Percentiles rank a stretch among this genome's conserved stretches.
phyloP scores from a whole-genome alignment of 2,888 invertebrate species.

The Odontocolon sp. region DNA sequence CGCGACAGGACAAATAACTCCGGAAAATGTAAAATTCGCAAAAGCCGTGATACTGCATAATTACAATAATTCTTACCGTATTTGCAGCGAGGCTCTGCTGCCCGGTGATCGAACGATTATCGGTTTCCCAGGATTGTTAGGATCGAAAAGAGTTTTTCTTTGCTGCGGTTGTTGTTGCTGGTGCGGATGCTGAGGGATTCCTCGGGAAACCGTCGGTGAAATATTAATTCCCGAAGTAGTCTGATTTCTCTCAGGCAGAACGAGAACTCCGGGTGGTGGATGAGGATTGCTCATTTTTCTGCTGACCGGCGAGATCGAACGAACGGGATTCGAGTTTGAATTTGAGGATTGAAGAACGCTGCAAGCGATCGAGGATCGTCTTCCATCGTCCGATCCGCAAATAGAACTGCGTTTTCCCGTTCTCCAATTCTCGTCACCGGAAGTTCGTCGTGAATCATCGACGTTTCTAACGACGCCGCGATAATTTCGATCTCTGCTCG shows the following conservation, averaged over 20 bases:
- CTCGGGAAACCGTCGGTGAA: conserved; percentile 64
- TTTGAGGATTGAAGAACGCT: conserved; percentile 67
- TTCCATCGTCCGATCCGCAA: conserved; percentile 77
- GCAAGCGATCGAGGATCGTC: conserved; percentile 64
- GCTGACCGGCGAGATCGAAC: conserved; percentile 63
- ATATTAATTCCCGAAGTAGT: conserved; percentile 28
- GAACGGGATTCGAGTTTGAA: conserved; percentile 63
- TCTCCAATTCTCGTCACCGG: conserved; percentile 79
- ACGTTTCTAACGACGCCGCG: conserved; percentile 45
- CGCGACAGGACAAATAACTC: conserved; percentile 9
- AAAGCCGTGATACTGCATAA: neutral
- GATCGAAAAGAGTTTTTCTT: conserved; percentile 84
- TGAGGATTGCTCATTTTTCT: conserved; percentile 66
- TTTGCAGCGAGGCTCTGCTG: conserved; percentile 74
- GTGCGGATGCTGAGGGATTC: conserved; percentile 61
- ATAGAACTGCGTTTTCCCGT: conserved; percentile 74
- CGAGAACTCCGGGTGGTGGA: conserved; percentile 80
- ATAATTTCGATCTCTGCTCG: conserved; percentile 81
- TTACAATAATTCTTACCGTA: conserved; percentile 29
- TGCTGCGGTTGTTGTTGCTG: conserved; percentile 70
- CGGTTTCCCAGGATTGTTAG: conserved; percentile 87
- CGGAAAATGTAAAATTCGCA: neutral
- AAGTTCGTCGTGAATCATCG: conserved; percentile 68
- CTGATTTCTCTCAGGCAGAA: conserved; percentile 77
- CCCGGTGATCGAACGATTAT: conserved; percentile 84